Conservation (phyloP, 2,888 invertebrate species). For the Diarsia mendica region DNA sequence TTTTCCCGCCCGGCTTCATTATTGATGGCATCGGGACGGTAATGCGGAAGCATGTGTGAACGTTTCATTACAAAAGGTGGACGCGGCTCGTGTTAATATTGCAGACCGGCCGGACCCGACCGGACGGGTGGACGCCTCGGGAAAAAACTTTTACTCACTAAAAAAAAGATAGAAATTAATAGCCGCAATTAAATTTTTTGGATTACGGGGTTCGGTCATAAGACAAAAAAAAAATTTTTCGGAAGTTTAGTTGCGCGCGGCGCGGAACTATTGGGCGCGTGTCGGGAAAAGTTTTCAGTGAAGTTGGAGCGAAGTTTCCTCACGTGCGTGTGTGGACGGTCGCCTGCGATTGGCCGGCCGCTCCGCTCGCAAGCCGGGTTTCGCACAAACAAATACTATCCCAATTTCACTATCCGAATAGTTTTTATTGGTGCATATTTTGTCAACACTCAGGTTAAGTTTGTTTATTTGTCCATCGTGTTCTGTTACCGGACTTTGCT, state of each 20-base stretch:
- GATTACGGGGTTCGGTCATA: slow-evolving; percentile 69
- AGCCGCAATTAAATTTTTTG: slow-evolving; percentile 72
- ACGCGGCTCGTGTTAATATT: slow-evolving; percentile 89
- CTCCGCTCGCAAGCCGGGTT: slow-evolving; percentile 63
- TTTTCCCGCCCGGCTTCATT: slow-evolving; percentile 91
- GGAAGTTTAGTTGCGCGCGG: slow-evolving; percentile 72
- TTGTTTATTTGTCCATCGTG: slow-evolving; percentile 77
- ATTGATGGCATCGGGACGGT: slow-evolving; percentile 90
- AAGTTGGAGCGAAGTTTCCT: slow-evolving; percentile 81
- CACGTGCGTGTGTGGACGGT: slow-evolving; percentile 86
- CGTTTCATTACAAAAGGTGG: slow-evolving; percentile 91
- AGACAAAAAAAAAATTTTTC: slow-evolving; percentile 26
- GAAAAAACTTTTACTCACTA: slow-evolving; percentile 79
- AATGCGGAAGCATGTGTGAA: slow-evolving; percentile 91
- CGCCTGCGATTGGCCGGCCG: slow-evolving; percentile 77
- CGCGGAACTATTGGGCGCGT: slow-evolving; percentile 80
- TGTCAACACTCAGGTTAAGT: slow-evolving; percentile 73
- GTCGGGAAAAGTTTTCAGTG: slow-evolving; percentile 79
- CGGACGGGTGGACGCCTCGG: slow-evolving; percentile 88
- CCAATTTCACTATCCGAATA: slow-evolving; percentile 60
- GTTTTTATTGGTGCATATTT: slow-evolving; percentile 75
- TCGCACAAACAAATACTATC: slow-evolving; percentile 66
- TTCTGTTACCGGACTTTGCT: slow-evolving; percentile 81
- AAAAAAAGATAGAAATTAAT: slow-evolving; percentile 74
- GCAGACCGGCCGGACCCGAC: slow-evolving; percentile 89